phyloP scores from a whole-genome alignment of 2,888 invertebrate genomes.

The Pterostichus niger region DNA sequence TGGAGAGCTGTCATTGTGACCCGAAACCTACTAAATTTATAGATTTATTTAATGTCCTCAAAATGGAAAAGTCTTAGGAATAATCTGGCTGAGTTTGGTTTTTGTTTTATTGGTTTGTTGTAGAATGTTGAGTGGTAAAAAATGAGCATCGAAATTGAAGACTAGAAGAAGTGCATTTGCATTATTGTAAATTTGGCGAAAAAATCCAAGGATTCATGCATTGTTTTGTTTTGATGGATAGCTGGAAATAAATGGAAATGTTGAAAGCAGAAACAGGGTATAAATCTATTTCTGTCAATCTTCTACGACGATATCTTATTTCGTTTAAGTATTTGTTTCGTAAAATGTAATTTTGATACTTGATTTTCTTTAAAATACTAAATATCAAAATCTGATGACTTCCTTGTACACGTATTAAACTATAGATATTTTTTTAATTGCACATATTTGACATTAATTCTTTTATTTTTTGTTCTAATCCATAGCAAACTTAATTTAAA shows the following conservation, averaged over 20 bases:
- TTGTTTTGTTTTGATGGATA: constrained; percentile 12
- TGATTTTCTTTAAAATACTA: too few species aligned
- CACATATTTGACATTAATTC: too few species aligned
- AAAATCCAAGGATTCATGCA: background rate
- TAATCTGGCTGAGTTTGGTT: background rate
- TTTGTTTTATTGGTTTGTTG: background rate
- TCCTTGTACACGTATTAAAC: too few species aligned
- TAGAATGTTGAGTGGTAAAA: background rate
- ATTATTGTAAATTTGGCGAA: constrained; percentile 30
- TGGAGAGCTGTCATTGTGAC: background rate
- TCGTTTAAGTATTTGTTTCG: too few species aligned
- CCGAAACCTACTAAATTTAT: constrained; percentile 2
- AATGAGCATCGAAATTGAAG: background rate
- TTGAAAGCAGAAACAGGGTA: background rate
- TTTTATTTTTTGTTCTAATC: too few species aligned
- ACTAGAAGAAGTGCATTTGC: constrained; percentile 8
- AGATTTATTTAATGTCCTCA: constrained; percentile 7
- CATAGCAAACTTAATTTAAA: too few species aligned
- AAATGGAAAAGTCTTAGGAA: background rate
- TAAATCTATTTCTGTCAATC: constrained; percentile 42
- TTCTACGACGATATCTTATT: background rate
- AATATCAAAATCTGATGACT: too few species aligned
- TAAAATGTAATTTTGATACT: too few species aligned
- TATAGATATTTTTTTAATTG: too few species aligned
- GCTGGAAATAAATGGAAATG: background rate